These are phyloP conservation scores for Mimas tiliae DNA, from an alignment of 2,888 invertebrate genomes.

Conservation along the genomic window DNA sequence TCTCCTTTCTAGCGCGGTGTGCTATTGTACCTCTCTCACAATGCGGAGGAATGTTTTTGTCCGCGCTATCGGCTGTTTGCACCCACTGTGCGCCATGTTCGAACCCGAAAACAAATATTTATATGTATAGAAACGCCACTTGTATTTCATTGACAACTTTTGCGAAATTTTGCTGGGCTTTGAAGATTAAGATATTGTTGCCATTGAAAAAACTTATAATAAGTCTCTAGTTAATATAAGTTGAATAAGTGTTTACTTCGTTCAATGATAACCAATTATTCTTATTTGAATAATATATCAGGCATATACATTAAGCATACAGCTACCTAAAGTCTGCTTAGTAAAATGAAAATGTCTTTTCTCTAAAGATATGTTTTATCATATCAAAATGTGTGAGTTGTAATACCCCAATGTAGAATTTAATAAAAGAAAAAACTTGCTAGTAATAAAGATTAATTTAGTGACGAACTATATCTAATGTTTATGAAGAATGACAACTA, in stretches of 20 bases:
- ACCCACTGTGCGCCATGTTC: constrained; percentile 64
- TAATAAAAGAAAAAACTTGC: too few species aligned
- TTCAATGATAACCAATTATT: neutral
- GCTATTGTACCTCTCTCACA: constrained; percentile 75
- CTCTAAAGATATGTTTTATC: neutral
- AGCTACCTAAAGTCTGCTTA: too few species aligned
- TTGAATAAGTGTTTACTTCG: neutral
- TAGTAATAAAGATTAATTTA: too few species aligned
- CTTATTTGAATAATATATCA: neutral
- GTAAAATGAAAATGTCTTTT: neutral
- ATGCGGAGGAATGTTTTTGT: constrained; percentile 83
- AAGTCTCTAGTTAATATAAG: neutral
- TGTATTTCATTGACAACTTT: constrained; percentile 51
- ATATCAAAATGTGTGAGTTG: neutral
- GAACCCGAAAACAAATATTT: constrained; percentile 59
- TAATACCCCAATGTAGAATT: too few species aligned
- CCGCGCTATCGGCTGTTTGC: constrained; percentile 78
- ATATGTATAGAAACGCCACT: constrained; percentile 48
- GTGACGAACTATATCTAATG: too few species aligned
- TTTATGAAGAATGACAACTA: too few species aligned
- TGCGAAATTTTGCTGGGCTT: constrained; percentile 40
- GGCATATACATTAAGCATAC: too few species aligned
- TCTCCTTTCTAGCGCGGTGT: constrained; percentile 64
- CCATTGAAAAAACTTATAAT: neutral
- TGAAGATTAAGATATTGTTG: constrained; percentile 9